These are phyloP conservation scores for Eufriesea mexicana DNA, from an alignment of 1,140 invertebrate genomes.

Conservation along the genomic window DNA sequence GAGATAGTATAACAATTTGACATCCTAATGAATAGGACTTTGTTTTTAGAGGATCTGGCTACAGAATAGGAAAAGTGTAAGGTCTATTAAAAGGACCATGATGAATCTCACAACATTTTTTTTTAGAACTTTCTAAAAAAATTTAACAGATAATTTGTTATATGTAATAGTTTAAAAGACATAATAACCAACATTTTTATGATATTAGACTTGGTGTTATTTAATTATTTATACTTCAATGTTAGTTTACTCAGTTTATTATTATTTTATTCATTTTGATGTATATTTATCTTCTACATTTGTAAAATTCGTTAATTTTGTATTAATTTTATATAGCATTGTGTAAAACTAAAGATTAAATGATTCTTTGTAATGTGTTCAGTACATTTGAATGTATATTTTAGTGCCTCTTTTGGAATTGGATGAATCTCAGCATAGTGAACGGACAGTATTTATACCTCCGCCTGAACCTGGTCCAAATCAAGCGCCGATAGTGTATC, in stretches of 20 bases:
- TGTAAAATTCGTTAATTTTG: not conserved
- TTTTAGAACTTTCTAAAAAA: too few relatives aligned
- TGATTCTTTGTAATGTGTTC: not conserved
- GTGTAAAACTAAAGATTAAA: not conserved
- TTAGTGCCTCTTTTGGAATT: conserved; percentile 86
- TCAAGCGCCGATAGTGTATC: conserved; percentile 75
- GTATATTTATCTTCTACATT: not conserved
- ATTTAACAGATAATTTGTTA: too few relatives aligned
- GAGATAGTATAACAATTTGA: too few relatives aligned
- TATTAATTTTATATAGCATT: not conserved
- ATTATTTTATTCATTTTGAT: not conserved
- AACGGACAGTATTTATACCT: conserved; percentile 96
- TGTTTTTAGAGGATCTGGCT: too few relatives aligned
- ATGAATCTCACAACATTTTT: too few relatives aligned
- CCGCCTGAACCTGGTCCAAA: conserved; percentile 91
- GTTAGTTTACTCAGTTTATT: not conserved
- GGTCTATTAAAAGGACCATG: too few relatives aligned
- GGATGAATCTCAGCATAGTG: conserved; percentile 89
- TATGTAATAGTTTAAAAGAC: not conserved
- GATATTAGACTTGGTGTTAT: not conserved
- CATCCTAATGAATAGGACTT: too few relatives aligned
- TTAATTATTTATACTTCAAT: not conserved
- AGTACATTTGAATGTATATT: not conserved
- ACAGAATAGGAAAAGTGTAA: too few relatives aligned
- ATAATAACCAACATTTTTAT: not conserved